Conservation (phyloP, 1,140 invertebrate species). For the Epicauta chinensis region DNA sequence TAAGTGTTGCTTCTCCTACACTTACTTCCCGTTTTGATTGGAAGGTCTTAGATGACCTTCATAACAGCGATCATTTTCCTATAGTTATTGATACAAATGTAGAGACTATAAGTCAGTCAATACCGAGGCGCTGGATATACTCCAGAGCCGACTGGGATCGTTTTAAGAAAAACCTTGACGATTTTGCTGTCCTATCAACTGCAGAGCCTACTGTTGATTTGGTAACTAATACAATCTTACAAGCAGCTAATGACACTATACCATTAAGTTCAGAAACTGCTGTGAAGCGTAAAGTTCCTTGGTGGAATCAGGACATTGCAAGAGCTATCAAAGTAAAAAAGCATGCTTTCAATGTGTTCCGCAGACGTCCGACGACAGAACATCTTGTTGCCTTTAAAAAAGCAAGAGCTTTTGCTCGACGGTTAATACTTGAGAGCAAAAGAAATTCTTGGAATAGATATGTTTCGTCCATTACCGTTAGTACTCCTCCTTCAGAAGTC, state of each 20-base stretch:
- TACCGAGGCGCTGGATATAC: neutral
- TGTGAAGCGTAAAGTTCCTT: too few relatives aligned
- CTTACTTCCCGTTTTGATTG: neutral
- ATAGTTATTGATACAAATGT: neutral
- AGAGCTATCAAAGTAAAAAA: neutral
- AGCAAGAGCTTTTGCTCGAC: neutral
- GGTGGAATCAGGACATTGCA: conserved; percentile 4
- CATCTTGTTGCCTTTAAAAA: neutral
- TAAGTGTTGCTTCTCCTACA: neutral
- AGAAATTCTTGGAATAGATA: neutral
- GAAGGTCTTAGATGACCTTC: neutral
- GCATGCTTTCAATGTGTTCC: neutral
- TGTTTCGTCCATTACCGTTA: too few relatives aligned
- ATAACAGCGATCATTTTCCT: conserved; percentile 1
- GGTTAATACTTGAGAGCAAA: neutral
- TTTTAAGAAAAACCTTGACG: too few relatives aligned
- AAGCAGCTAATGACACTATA: too few relatives aligned
- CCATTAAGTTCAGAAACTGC: too few relatives aligned
- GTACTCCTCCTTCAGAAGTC: too few relatives aligned
- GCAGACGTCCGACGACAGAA: neutral
- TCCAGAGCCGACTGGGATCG: neutral
- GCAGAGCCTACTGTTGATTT: too few relatives aligned
- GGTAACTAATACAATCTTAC: too few relatives aligned
- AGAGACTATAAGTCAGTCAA: neutral
- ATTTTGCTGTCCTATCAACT: too few relatives aligned